A percentile compares a stretch with the other conserved stretches of the same genome.
These are phyloP conservation scores for Zaprionus africanus DNA, from an alignment of 1,140 invertebrate species.

Conservation along the genomic window DNA sequence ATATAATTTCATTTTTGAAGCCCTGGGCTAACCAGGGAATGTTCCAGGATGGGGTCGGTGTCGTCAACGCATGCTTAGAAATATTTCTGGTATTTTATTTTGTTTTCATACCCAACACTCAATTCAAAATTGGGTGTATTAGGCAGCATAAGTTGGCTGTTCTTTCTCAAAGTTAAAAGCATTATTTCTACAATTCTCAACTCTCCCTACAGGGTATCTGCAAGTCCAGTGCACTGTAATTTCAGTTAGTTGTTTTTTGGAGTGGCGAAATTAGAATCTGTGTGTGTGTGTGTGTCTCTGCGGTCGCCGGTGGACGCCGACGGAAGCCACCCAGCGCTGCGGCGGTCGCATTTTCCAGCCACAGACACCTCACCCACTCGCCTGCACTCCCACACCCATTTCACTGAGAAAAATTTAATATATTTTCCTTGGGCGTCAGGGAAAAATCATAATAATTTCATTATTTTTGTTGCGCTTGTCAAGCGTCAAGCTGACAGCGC, in stretches of 20 bases:
- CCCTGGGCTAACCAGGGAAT: conserved; percentile 76
- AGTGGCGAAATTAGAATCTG: conserved; percentile 77
- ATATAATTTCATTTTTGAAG: conserved; percentile 81
- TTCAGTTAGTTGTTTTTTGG: conserved; percentile 29
- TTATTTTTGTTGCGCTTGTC: conserved; percentile 73
- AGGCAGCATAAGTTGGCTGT: background rate
- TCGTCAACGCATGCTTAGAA: conserved; percentile 71
- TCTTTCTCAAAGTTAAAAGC: background rate
- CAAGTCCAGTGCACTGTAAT: background rate
- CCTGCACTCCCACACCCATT: conserved; percentile 4
- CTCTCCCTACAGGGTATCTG: conserved; percentile 1
- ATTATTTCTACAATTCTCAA: background rate
- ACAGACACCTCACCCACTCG: conserved; percentile 33
- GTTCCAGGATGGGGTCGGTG: conserved; percentile 32
- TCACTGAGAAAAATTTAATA: conserved; percentile 68
- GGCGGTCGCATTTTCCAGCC: conserved; percentile 57
- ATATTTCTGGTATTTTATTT: conserved; percentile 78
- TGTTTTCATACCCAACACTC: conserved; percentile 9
- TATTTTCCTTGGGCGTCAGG: conserved; percentile 59
- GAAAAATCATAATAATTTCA: conserved; percentile 80
- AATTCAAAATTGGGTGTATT: background rate
- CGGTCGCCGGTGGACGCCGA: conserved; percentile 70
- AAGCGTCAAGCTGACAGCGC: conserved; percentile 65
- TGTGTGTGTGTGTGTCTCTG: conserved; percentile 57
- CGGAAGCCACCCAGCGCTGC: conserved; percentile 58